phyloP scores from a whole-genome alignment of 2,113 vertebrate species.

The Urocitellus parryii region DNA sequence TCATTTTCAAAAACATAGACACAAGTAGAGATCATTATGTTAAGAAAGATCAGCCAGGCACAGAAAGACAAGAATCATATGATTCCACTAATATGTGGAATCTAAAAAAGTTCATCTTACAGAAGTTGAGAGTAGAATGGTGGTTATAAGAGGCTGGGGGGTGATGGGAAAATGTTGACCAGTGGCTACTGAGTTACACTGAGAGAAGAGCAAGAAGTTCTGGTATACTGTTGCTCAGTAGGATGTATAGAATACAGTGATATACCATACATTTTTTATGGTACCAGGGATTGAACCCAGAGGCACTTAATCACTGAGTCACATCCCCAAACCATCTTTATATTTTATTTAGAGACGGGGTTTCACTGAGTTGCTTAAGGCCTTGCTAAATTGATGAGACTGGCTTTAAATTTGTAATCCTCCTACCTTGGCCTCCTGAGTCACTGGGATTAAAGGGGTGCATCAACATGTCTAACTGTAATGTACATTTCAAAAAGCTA shows the following conservation, averaged over 20 bases:
- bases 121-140: not conserved
- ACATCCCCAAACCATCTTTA: no score
- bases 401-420: no score
- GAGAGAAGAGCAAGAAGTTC: not conserved
- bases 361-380: no score
- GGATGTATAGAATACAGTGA: not conserved
- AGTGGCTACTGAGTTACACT: not conserved
- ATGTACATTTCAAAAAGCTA: not conserved
- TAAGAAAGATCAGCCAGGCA: not conserved
- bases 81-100: not conserved
- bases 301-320: no score
- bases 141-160: not conserved
- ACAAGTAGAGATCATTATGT: not conserved
- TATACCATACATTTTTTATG: not conserved
- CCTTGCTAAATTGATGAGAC: no score
- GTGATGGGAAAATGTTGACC: not conserved
- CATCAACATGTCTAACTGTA: not conserved
- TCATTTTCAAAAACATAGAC: not conserved
- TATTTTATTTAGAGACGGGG: no score
- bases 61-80: not conserved
- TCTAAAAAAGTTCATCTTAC: not conserved
- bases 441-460: no score
- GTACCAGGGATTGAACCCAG: no score
- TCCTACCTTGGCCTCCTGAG: no score
- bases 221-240: not conserved